Conservation (phyloP, 2,888 invertebrate species). For the Eristalinus aeneus region DNA sequence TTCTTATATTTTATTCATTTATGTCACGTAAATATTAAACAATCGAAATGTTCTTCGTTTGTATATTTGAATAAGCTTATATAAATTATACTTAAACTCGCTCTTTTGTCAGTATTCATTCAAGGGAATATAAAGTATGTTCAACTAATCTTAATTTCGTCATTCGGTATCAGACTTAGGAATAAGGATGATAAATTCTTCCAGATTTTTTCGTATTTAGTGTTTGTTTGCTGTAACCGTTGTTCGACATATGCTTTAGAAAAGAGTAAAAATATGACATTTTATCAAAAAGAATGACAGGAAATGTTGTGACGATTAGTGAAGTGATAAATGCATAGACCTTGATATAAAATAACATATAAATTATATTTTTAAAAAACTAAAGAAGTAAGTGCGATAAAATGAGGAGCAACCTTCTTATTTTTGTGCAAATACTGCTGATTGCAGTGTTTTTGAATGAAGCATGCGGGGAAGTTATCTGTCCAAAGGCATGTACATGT, state of each 20-base stretch:
- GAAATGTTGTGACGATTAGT: background rate
- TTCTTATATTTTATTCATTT: background rate
- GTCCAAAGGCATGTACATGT: background rate
- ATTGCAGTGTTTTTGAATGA: background rate
- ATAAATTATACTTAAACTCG: background rate
- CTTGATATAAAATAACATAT: too few relatives aligned
- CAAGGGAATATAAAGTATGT: conserved; percentile 16
- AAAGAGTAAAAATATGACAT: background rate
- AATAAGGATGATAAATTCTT: background rate
- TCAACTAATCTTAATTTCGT: background rate
- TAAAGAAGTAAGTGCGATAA: background rate
- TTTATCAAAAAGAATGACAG: background rate
- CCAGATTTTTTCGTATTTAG: background rate
- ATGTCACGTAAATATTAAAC: background rate
- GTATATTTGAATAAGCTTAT: background rate
- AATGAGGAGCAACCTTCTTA: background rate
- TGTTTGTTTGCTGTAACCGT: background rate
- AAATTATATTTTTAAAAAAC: background rate
- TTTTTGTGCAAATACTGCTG: background rate
- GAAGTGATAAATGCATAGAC: too few relatives aligned
- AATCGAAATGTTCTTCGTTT: background rate
- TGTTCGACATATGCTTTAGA: background rate
- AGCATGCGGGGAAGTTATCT: background rate
- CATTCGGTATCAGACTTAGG: background rate
- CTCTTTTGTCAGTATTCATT: background rate